phyloP scores from a whole-genome alignment of 2,888 invertebrate genomes.

The Apantesis nais region DNA sequence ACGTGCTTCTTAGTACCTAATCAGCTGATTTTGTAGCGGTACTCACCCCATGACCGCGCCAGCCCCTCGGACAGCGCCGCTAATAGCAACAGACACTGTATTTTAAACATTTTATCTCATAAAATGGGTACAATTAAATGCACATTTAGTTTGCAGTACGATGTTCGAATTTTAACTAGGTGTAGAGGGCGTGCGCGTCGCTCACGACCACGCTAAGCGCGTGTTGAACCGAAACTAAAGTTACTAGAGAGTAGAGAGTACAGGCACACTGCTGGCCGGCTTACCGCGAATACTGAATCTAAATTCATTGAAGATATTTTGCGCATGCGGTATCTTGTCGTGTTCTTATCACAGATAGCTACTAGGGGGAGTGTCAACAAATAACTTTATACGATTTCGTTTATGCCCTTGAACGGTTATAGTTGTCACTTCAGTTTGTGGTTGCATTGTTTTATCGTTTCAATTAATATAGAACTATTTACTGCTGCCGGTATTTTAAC shows the following conservation, averaged over 20 bases:
- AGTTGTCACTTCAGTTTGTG: conserved; percentile 3
- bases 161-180: conserved; percentile 71
- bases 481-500: not conserved
- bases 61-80: conserved; percentile 62
- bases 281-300: conserved; percentile 59
- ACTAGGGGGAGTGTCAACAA: conserved; percentile 18
- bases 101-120: conserved; percentile 79
- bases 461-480: not conserved
- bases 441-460: not conserved
- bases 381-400: conserved; percentile 14
- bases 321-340: conserved; percentile 61
- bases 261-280: conserved; percentile 39
- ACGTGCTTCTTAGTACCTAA: conserved; percentile 70
- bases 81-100: conserved; percentile 67
- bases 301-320: conserved; percentile 71
- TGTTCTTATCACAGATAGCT: conserved; percentile 59
- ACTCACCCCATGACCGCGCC: conserved; percentile 78
- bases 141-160: conserved; percentile 65
- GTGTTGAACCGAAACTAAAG: conserved; percentile 69
- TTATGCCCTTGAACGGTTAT: conserved; percentile 17
- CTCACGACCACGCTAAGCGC: conserved; percentile 67
- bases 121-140: conserved; percentile 67
- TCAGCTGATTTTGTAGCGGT: conserved; percentile 74
- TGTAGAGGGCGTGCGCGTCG: conserved; percentile 66
- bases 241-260: conserved; percentile 15